phyloP scores from a whole-genome alignment of 2,797 vertebrate species.

The Eidolon dupreanum region DNA sequence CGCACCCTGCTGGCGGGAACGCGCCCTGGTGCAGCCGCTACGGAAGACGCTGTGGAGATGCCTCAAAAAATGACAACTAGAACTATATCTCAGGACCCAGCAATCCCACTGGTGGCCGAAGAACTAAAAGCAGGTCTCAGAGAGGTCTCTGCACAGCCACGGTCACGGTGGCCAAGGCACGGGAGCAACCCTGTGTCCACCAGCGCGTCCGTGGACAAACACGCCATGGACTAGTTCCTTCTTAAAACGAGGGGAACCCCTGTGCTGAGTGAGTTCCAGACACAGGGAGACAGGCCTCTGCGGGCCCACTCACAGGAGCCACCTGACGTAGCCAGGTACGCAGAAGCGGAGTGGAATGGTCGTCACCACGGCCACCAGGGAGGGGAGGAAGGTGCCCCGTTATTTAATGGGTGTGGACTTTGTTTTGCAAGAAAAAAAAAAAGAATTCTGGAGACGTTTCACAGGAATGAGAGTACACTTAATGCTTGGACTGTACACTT shows the following conservation, averaged over 20 bases:
- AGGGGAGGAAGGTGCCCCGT: neutral
- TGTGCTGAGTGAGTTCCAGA: neutral
- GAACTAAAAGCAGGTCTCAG: neutral
- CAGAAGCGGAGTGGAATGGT: neutral
- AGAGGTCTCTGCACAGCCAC: too few species aligned
- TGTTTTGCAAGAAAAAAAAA: neutral
- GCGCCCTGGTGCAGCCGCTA: neutral
- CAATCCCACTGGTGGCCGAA: too few species aligned
- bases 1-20: neutral
- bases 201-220: accelerated
- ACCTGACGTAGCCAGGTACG: too few species aligned
- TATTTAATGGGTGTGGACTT: neutral
- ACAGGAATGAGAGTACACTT: neutral
- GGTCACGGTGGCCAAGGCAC: neutral
- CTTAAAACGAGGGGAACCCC: neutral
- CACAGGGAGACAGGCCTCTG: neutral
- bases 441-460: neutral
- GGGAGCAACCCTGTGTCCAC: neutral
- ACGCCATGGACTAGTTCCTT: neutral
- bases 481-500: neutral
- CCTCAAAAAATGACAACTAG: neutral
- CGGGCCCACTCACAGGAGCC: accelerated
- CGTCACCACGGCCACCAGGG: neutral
- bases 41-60: neutral
- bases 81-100: neutral